phyloP scores from a whole-genome alignment of 2,113 vertebrate species.

The Azemiops feae region DNA sequence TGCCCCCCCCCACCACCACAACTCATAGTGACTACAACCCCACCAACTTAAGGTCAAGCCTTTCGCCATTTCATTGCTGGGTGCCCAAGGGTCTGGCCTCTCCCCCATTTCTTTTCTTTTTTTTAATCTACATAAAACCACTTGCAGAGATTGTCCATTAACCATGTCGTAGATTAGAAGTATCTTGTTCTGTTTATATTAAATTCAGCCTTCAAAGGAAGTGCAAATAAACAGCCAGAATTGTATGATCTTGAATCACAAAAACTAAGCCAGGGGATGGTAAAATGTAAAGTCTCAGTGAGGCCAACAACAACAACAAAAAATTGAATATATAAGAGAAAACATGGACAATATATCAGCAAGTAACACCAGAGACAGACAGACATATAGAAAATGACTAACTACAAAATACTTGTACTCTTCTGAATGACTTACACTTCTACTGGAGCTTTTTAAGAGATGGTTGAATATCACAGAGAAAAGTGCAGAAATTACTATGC shows the following conservation, averaged over 20 bases:
- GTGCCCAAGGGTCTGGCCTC: neutral
- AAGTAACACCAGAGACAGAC: neutral
- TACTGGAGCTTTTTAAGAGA: neutral
- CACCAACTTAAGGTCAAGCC: no score
- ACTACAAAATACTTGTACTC: neutral
- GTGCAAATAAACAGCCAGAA: neutral
- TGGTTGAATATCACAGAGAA: neutral
- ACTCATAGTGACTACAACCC: no score
- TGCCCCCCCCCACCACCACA: no score
- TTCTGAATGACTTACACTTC: neutral
- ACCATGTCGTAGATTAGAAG: neutral
- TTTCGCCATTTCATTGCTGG: neutral
- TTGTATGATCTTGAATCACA: neutral
- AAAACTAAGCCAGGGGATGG: neutral
- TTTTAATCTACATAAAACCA: neutral
- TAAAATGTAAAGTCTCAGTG: neutral
- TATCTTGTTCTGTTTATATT: neutral
- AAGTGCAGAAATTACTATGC: slow-evolving; percentile 4
- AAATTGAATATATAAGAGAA: neutral
- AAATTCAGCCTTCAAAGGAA: neutral
- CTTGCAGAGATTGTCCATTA: neutral
- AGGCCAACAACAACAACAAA: neutral
- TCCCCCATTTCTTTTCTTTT: neutral
- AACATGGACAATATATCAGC: neutral
- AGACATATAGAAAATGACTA: neutral